Percentiles rank a stretch among this genome's conserved stretches.
Evolutionary conservation across 2,888 invertebrate species (phyloP).

Genomic region (Agrilus biguttatus): DNA sequence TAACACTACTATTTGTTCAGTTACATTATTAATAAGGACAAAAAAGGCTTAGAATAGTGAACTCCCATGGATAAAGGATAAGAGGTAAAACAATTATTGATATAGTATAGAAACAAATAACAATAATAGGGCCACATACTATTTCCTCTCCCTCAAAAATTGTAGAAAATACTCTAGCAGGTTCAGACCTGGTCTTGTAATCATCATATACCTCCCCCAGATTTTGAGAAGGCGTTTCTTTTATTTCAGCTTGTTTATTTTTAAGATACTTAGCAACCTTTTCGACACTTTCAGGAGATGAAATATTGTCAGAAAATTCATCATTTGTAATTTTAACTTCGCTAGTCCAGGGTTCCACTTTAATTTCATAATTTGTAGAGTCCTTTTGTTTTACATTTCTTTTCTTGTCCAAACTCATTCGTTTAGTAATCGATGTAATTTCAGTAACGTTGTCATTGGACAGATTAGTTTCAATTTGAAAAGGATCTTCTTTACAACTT

Average conservation of each 20-base stretch:
- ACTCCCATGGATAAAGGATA: constrained; percentile 12
- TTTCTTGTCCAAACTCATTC: constrained; percentile 5
- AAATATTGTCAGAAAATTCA: background rate
- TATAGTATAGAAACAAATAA: constrained; percentile 7
- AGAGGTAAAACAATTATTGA: constrained; percentile 6
- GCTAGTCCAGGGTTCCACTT: background rate
- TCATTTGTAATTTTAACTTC: background rate
- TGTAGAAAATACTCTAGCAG: constrained; percentile 19
- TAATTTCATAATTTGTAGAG: background rate
- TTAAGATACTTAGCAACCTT: background rate
- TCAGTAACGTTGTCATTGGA: constrained; percentile 18
- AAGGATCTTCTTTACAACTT: constrained; percentile 6
- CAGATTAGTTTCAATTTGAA: constrained; percentile 12
- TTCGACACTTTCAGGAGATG: background rate
- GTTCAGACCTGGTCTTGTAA: constrained; percentile 13
- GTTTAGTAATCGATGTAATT: constrained; percentile 22
- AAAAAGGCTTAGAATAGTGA: constrained; percentile 13
- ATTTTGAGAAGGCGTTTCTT: background rate
- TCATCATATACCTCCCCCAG: background rate
- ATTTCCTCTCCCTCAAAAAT: constrained; percentile 24
- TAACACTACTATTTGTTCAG: too few relatives aligned
- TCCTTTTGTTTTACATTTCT: background rate
- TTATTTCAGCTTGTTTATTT: background rate
- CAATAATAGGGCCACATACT: constrained; percentile 15
- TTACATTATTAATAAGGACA: constrained; percentile 14